Evolutionary conservation across 2,113 vertebrate genomes (phyloP).

Genomic region (Eleginops maclovinus): DNA sequence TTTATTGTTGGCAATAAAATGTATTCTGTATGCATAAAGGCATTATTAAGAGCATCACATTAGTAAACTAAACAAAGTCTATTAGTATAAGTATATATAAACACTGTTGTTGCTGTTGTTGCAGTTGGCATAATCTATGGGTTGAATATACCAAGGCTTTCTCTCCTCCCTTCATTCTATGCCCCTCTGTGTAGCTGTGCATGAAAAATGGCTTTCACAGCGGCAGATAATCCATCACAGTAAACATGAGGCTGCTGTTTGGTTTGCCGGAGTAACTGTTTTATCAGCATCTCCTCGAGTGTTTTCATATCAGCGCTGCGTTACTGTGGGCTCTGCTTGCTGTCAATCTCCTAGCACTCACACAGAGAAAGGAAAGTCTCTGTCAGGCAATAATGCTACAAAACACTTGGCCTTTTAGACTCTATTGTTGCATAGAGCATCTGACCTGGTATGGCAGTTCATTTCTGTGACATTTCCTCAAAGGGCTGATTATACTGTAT

Average conservation of each 20-base stretch:
- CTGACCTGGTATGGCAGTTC: slow-evolving; percentile 28
- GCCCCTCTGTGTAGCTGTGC: not conserved
- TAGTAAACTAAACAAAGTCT: too few relatives aligned
- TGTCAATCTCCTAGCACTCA: slow-evolving; percentile 47
- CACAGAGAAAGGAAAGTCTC: slow-evolving; percentile 18
- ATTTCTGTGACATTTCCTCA: slow-evolving; percentile 33
- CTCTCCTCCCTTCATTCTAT: not conserved
- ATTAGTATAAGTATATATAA: too few relatives aligned
- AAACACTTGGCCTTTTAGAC: slow-evolving; percentile 26
- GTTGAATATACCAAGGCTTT: slow-evolving; percentile 8
- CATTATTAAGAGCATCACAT: too few relatives aligned
- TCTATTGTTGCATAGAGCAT: slow-evolving; percentile 6
- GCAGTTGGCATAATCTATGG: too few relatives aligned
- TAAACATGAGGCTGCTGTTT: slow-evolving; percentile 8
- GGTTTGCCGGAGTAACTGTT: slow-evolving; percentile 8
- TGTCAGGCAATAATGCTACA: slow-evolving; percentile 12
- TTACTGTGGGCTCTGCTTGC: not conserved
- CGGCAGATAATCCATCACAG: slow-evolving; percentile 37
- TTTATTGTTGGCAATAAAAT: too few relatives aligned
- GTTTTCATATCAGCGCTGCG: slow-evolving; percentile 21
- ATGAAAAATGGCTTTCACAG: slow-evolving; percentile 6
- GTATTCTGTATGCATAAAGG: not conserved
- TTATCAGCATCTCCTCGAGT: slow-evolving; percentile 48
- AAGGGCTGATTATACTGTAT: slow-evolving; percentile 35
- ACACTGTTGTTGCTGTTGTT: not conserved